Conservation (phyloP, 2,797 vertebrate species). For the Ammospiza maritima region DNA sequence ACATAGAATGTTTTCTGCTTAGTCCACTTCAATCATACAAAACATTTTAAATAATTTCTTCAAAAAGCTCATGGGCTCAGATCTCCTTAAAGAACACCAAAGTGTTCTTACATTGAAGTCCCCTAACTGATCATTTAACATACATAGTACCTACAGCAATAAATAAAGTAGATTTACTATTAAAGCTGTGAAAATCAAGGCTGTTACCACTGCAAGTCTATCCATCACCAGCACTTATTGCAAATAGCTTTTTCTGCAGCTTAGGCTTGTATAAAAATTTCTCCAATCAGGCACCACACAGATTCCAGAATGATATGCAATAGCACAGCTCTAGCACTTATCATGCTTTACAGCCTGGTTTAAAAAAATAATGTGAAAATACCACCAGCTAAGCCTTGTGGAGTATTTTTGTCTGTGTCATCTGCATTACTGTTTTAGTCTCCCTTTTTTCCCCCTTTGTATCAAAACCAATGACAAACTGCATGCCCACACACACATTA, state of each 20-base stretch:
- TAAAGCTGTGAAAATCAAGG: not conserved
- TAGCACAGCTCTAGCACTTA: slow-evolving; percentile 46
- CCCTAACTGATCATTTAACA: not conserved
- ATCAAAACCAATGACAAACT: not conserved
- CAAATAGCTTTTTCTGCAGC: slow-evolving; percentile 26
- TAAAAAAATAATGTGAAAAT: slow-evolving; percentile 51
- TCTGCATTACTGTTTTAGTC: not conserved
- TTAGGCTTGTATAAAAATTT: slow-evolving; percentile 45
- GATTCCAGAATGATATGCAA: slow-evolving; percentile 54
- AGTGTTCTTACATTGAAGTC: not conserved
- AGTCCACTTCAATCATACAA: not conserved
- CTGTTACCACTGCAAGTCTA: not conserved
- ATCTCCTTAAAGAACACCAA: not conserved
- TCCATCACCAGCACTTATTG: not conserved
- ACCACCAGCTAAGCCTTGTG: slow-evolving; percentile 39
- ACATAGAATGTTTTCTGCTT: not conserved
- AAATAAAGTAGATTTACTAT: not conserved
- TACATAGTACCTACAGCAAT: not conserved
- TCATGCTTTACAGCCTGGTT: slow-evolving; percentile 42
- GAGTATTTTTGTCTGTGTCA: not conserved
- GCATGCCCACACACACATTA: not conserved
- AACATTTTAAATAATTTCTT: not conserved
- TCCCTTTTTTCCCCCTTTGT: not conserved
- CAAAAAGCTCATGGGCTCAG: not conserved
- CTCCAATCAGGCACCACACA: slow-evolving; percentile 20